Evolutionary conservation across 2,888 invertebrate genomes (phyloP).

Genomic region (Oligia strigilis): DNA sequence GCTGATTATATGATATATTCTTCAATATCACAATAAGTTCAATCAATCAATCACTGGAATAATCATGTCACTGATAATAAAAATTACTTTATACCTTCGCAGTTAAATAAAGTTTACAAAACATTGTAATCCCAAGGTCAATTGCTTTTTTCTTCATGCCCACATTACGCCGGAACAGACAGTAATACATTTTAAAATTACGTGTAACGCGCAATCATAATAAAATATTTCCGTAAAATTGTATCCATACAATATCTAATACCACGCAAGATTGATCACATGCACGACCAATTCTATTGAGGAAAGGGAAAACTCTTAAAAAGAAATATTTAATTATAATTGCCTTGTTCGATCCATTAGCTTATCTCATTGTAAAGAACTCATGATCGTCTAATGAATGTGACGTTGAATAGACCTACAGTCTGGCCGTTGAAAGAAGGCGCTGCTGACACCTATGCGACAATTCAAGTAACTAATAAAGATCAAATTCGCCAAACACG

Average conservation of each 20-base stretch:
- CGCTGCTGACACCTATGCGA: background rate
- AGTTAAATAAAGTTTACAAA: background rate
- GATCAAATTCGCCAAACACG: background rate
- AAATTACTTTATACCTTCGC: background rate
- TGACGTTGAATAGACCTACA: background rate
- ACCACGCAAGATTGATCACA: slow-evolving; percentile 5
- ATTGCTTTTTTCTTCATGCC: background rate
- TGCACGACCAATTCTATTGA: background rate
- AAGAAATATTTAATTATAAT: background rate
- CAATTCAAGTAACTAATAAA: background rate
- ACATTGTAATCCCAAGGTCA: background rate
- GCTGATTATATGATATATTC: background rate
- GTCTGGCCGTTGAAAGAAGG: background rate
- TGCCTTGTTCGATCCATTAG: background rate
- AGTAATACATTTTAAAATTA: slow-evolving; percentile 25
- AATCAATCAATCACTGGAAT: background rate
- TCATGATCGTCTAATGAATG: background rate
- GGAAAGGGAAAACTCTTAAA: background rate
- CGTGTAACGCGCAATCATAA: slow-evolving; percentile 34
- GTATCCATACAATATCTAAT: slow-evolving; percentile 7
- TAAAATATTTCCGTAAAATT: slow-evolving; percentile 26
- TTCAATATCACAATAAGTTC: background rate
- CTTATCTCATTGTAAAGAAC: background rate
- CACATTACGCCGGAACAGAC: background rate
- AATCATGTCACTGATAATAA: background rate